Evolutionary conservation across 2,113 vertebrate species (phyloP).

Genomic region (Myxocyprinus asiaticus): DNA sequence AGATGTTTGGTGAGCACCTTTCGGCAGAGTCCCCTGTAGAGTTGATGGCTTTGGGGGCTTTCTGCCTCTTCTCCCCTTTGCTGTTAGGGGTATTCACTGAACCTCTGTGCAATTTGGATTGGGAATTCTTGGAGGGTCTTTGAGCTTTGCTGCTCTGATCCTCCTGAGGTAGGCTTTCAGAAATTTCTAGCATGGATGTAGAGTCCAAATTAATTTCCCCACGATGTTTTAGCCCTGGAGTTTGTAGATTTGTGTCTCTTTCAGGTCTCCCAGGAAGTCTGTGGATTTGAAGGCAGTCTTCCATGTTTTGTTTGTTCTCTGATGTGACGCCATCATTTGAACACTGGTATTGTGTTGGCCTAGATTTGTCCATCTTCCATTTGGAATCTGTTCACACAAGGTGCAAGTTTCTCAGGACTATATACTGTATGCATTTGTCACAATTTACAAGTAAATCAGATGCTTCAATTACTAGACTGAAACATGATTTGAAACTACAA

Average conservation of each 20-base stretch:
- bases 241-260: constrained; percentile 61
- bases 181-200: constrained; percentile 17
- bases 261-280: constrained; percentile 64
- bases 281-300: constrained; percentile 77
- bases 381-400: constrained; percentile 65
- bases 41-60: constrained; percentile 70
- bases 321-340: constrained; percentile 60
- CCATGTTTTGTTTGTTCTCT: constrained; percentile 68
- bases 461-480: too few relatives aligned
- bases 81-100: constrained; percentile 61
- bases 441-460: background rate
- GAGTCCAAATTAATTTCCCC: constrained; percentile 51
- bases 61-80: constrained; percentile 75
- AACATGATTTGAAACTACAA: background rate
- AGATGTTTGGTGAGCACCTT: constrained; percentile 57
- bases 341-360: constrained; percentile 75
- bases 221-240: constrained; percentile 54
- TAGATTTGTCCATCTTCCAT: constrained; percentile 69
- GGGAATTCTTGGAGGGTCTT: constrained; percentile 66
- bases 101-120: constrained; percentile 68
- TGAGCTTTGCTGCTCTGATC: constrained; percentile 68
- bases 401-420: background rate
- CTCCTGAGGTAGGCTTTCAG: constrained; percentile 76
- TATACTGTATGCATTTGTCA: background rate
- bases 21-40: constrained; percentile 65